Evolutionary conservation across 2,113 vertebrate species (phyloP).

Genomic region (Muscicapa adusta): DNA sequence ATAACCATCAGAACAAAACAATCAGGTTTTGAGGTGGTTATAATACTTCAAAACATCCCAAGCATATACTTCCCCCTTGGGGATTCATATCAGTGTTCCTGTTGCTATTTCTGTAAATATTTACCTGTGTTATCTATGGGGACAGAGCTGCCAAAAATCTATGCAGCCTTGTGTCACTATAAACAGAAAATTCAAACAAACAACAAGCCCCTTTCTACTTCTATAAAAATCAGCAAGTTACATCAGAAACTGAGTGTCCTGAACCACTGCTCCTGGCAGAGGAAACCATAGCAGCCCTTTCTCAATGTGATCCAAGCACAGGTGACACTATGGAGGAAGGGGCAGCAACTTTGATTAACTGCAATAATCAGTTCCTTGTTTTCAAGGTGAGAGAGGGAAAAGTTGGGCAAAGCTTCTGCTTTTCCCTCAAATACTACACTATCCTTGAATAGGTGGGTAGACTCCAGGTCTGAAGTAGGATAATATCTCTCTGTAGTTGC

Average conservation of each 20-base stretch:
- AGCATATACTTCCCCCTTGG: not conserved
- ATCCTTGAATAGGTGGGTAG: not conserved
- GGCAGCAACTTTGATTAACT: not conserved
- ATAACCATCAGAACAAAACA: not conserved
- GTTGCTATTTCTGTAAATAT: not conserved
- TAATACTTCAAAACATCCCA: not conserved
- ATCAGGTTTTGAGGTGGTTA: not conserved
- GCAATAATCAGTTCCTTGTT: not conserved
- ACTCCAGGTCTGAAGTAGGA: not conserved
- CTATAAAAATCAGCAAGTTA: not conserved
- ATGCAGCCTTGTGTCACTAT: not conserved
- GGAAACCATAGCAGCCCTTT: not conserved
- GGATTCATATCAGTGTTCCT: not conserved
- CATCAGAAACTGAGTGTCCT: not conserved
- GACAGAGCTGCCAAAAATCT: not conserved
- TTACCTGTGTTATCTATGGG: not conserved
- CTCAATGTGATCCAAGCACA: accelerated
- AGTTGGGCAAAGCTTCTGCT: not conserved
- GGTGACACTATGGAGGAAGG: not conserved
- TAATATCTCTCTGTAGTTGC: not conserved
- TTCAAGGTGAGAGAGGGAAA: not conserved
- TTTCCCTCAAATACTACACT: not conserved
- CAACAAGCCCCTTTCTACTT: not conserved
- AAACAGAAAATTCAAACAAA: not conserved
- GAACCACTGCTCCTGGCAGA: not conserved